phyloP scores from a whole-genome alignment of 2,113 vertebrate genomes.

The Tetraodon nigroviridis region DNA sequence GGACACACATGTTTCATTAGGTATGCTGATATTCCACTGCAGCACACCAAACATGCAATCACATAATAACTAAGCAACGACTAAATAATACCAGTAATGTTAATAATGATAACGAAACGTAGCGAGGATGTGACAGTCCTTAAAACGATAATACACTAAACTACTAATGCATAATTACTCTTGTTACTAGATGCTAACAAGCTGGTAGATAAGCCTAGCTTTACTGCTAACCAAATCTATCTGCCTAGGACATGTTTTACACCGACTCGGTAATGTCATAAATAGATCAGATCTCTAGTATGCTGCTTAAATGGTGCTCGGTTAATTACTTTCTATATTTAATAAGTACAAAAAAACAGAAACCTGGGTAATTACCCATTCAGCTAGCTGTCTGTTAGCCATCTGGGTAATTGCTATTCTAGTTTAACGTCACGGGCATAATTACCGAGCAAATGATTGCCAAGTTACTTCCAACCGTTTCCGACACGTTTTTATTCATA shows the following conservation, averaged over 20 bases:
- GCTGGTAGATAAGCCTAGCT: constrained; percentile 30
- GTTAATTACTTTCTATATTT: not conserved
- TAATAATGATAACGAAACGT: not conserved
- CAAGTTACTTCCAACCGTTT: not conserved
- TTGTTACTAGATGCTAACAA: constrained; percentile 37
- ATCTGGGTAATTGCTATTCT: constrained; percentile 40
- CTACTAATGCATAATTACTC: not conserved
- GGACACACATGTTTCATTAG: not conserved
- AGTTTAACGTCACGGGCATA: constrained; percentile 35
- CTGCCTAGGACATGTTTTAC: too few species aligned
- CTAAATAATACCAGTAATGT: not conserved
- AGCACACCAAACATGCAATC: not conserved
- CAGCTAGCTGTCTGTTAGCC: constrained; percentile 45
- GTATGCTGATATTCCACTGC: not conserved
- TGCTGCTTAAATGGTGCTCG: not conserved
- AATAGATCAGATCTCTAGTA: not conserved
- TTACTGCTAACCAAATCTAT: constrained; percentile 19
- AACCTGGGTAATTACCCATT: constrained; percentile 24
- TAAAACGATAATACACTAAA: not conserved
- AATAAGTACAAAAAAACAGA: constrained; percentile 12
- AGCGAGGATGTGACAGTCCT: not conserved
- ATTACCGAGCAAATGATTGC: constrained; percentile 12
- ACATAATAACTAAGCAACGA: not conserved
- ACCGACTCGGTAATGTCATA: not conserved
- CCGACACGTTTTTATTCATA: not conserved